phyloP scores from a whole-genome alignment of 53 echinoderm and acorn worm genomes.

The Astropecten irregularis region DNA sequence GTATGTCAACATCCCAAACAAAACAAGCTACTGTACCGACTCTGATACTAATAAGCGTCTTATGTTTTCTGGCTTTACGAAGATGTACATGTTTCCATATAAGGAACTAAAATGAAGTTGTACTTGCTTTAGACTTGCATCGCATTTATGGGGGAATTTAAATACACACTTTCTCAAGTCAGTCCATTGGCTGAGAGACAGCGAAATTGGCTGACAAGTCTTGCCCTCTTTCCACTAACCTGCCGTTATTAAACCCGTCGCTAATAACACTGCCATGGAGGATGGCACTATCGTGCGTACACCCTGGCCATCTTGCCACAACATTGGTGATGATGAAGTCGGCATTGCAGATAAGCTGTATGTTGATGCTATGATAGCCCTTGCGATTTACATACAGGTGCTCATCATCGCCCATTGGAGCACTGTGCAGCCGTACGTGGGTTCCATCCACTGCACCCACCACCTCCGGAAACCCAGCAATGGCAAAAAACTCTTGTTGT shows the following conservation, averaged over 20 bases:
- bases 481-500: not conserved
- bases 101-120: too few relatives aligned
- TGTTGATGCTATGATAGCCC: slow-evolving; percentile 15
- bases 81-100: too few relatives aligned
- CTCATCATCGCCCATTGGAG: not conserved
- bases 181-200: too few relatives aligned
- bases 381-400: slow-evolving; percentile 22
- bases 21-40: too few relatives aligned
- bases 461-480: slow-evolving; percentile 38
- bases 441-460: slow-evolving; percentile 40
- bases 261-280: not conserved
- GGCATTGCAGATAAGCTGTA: slow-evolving; percentile 7
- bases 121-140: too few relatives aligned
- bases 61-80: too few relatives aligned
- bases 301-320: slow-evolving; percentile 12
- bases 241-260: not conserved
- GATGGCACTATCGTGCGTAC: slow-evolving; percentile 5
- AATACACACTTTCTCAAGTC: too few relatives aligned
- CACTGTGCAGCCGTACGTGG: not conserved
- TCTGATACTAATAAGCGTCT: too few relatives aligned
- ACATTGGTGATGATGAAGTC: not conserved
- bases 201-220: too few relatives aligned
- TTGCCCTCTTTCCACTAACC: too few relatives aligned
- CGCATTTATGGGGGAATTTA: too few relatives aligned
- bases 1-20: too few relatives aligned